Conservation (phyloP, 1,140 invertebrate genomes). For the Stratiolaelaps scimitus region DNA sequence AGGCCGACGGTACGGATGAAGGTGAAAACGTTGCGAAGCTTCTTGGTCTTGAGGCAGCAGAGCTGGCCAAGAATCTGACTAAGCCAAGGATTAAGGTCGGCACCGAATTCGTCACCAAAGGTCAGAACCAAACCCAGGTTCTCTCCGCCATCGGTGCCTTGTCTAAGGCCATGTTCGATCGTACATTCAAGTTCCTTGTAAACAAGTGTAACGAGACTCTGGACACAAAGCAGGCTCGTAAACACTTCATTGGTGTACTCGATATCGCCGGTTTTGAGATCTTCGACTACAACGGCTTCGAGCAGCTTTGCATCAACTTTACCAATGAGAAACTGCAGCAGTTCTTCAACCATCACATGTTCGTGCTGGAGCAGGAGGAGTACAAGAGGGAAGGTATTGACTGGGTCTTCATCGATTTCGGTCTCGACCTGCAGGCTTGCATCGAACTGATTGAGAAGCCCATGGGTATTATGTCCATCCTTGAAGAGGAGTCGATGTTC, state of each 20-base stretch:
- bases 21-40: conserved; percentile 50
- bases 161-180: conserved; percentile 50
- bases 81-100: conserved; percentile 51
- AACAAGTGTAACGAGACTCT: conserved; percentile 50
- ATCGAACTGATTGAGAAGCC: conserved; percentile 56
- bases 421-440: conserved; percentile 48
- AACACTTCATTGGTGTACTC: conserved; percentile 52
- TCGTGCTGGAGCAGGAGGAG: conserved; percentile 49
- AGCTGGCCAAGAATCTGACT: conserved; percentile 48
- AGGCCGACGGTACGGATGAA: conserved; percentile 51
- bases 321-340: conserved; percentile 56
- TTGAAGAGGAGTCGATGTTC: conserved; percentile 99
- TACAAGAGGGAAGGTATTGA: conserved; percentile 49
- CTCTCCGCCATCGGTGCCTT: conserved; percentile 47
- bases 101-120: conserved; percentile 51
- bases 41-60: conserved; percentile 48
- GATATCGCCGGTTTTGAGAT: conserved; percentile 56
- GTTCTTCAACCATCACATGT: conserved; percentile 54
- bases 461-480: conserved; percentile 99
- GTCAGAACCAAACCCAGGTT: conserved; percentile 47
- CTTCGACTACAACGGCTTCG: conserved; percentile 54
- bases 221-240: conserved; percentile 48
- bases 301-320: conserved; percentile 63
- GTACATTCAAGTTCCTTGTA: conserved; percentile 50
- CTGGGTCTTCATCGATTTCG: conserved; percentile 51